These are phyloP conservation scores for Himantopus leucocephalus DNA, from an alignment of 2,113 vertebrate species.

Conservation along the genomic window DNA sequence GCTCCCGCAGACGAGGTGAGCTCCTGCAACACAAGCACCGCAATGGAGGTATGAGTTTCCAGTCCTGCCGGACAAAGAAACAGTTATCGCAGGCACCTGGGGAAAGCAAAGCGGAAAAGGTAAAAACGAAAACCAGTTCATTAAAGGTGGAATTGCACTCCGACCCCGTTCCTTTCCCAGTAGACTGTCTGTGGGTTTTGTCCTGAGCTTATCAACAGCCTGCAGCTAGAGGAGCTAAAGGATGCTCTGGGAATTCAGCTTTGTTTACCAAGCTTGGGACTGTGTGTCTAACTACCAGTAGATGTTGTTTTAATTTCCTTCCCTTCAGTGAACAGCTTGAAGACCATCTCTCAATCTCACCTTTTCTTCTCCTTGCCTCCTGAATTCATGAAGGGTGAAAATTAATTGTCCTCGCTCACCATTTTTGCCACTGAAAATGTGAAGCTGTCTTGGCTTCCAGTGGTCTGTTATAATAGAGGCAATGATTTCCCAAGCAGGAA, in stretches of 20 bases:
- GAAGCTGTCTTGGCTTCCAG: neutral
- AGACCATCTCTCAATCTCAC: neutral
- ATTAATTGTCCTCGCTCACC: neutral
- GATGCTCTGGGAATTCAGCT: constrained; percentile 25
- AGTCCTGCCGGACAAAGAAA: neutral
- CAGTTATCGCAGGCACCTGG: neutral
- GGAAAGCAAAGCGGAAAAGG: neutral
- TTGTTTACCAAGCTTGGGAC: neutral
- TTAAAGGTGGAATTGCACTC: neutral
- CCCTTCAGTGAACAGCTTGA: neutral
- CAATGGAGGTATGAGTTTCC: neutral
- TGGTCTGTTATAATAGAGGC: neutral
- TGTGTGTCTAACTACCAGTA: neutral
- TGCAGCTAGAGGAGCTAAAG: neutral
- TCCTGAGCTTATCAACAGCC: neutral
- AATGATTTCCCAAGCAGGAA: neutral
- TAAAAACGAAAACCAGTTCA: neutral
- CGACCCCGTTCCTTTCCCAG: neutral
- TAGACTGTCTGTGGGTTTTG: neutral
- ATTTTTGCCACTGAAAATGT: neutral
- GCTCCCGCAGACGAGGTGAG: neutral
- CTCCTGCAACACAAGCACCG: neutral
- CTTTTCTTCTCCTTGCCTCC: neutral
- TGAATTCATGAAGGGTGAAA: neutral
- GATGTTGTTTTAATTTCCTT: neutral